Conservation (phyloP, 2,113 vertebrate genomes). For the Trematocara nigrifrons region DNA sequence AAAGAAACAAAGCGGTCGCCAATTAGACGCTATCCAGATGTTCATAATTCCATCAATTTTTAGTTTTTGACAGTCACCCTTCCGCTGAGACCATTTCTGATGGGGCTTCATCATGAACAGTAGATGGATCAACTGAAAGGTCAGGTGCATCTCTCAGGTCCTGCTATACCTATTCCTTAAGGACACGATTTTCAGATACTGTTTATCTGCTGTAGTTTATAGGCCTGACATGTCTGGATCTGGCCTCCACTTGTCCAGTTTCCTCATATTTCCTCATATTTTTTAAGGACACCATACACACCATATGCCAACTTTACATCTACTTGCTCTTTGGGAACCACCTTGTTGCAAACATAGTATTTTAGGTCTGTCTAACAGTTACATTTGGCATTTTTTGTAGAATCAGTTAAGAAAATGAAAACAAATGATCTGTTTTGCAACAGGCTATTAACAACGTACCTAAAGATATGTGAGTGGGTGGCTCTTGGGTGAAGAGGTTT, state of each 20-base stretch:
- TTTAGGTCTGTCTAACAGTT: neutral
- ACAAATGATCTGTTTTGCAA: neutral
- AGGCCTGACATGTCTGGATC: neutral
- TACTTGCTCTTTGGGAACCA: neutral
- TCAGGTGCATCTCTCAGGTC: neutral
- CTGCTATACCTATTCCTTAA: neutral
- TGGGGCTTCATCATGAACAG: neutral
- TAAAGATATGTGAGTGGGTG: neutral
- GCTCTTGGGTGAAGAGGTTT: neutral
- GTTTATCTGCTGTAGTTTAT: neutral
- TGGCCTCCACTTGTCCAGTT: neutral
- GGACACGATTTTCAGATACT: neutral
- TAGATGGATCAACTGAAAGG: neutral
- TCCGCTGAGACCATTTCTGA: neutral
- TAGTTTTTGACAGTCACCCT: neutral
- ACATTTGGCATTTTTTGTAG: neutral
- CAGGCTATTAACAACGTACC: neutral
- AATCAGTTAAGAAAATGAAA: neutral
- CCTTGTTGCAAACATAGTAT: neutral
- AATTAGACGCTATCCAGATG: neutral
- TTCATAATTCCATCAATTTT: neutral
- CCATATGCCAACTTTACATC: neutral
- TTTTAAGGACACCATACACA: neutral
- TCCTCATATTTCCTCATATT: neutral
- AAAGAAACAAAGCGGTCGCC: fast-evolving